Evolutionary conservation across 2,113 vertebrate species (phyloP), one percentile per base, ranked within the genome.

Genomic region (Neolamprologus toae): DNA sequence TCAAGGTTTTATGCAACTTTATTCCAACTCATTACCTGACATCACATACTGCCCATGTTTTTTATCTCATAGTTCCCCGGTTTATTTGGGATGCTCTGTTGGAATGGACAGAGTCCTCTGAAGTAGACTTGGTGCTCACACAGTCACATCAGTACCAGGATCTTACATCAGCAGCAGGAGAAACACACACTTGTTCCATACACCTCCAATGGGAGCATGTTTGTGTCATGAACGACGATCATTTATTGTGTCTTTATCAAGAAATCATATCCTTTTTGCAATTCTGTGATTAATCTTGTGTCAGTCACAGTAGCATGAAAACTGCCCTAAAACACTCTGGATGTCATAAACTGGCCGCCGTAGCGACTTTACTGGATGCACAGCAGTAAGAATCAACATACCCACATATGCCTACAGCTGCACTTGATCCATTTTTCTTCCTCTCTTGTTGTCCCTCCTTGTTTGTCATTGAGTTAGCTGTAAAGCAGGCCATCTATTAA

Each of bases 11-110:
- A 53, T 53, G 0, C 49, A 53, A 1, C 5, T 53, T 3, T 53
- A 6, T 53, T 53, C 49, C 19, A n/a, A 53, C 49, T 53, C 49
- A 53, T 3, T 53, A 53, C 51, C 51, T 53, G 51, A 2, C 51
- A 53, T 4, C 51, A n/a, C 49, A n/a, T n/a, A n/a, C 49, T 53
- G 49, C 49, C 9, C 49, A n/a, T 53, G 49, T 53, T 51, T 49
- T 51, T 53, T 53, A 53, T n/a, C 49, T 1, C 5, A 0, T 1
- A n/a, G 19, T 2, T 53, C 51, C 19, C 51, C 0, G 3, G 5
- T n/a, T 53, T 53, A 53, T 0, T 53, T 53, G 49, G 49, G 49
- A 53, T 4, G 19, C 3, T 53, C 19, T 53, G 49, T 53, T 53
- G 49, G 49, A 51, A 3, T 9, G 49, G 19, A 53, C 49, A 53